These are phyloP conservation scores for Drosophila setifemur DNA, from an alignment of 1,140 invertebrate species.

Conservation along the genomic window DNA sequence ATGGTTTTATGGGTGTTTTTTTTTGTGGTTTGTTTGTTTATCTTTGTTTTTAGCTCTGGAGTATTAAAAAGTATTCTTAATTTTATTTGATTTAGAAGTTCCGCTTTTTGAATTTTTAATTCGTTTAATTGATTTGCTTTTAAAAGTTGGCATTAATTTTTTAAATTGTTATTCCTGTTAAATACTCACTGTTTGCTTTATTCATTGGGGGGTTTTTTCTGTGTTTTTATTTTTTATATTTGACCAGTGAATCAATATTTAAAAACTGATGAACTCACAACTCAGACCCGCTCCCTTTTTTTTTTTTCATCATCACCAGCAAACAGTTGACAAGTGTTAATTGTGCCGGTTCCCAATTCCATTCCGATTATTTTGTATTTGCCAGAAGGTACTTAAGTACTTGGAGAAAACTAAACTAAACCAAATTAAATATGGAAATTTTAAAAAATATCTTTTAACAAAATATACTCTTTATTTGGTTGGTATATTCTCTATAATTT, in stretches of 20 bases:
- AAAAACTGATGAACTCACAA: slow-evolving; percentile 10
- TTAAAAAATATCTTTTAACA: no score
- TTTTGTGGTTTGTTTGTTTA: not conserved
- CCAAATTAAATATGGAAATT: no score
- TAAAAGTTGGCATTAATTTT: no score
- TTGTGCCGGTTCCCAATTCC: slow-evolving; percentile 13
- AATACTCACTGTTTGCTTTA: not conserved
- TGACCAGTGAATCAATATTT: not conserved
- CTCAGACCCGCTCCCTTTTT: not conserved
- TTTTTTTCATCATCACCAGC: not conserved
- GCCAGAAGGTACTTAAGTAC: not conserved
- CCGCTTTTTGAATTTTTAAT: no score
- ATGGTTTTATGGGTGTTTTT: not conserved
- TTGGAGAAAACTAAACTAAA: no score
- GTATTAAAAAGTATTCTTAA: no score
- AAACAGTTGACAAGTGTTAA: slow-evolving; percentile 57
- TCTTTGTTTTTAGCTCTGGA: no score
- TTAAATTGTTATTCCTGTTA: not conserved
- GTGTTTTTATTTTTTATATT: not conserved
- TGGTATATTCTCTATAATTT: no score
- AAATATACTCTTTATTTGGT: no score
- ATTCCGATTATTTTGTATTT: slow-evolving; percentile 3
- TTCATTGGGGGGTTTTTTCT: not conserved
- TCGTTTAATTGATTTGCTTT: no score
- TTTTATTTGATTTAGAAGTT: no score